Conservation (phyloP, 2,797 vertebrate genomes). For the Synaphobranchus kaupii region DNA sequence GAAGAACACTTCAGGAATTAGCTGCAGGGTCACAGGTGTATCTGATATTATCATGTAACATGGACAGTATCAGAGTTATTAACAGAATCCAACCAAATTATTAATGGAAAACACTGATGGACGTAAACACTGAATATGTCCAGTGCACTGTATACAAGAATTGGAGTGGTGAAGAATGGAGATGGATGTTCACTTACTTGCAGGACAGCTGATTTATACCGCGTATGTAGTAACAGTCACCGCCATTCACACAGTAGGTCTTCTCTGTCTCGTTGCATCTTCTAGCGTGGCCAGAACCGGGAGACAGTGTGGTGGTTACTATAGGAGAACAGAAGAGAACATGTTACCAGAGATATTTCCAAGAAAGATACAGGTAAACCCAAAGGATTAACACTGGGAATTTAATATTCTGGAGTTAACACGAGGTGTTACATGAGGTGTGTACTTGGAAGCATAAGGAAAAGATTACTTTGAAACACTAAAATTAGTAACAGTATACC, state of each 20-base stretch:
- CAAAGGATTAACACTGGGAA: not conserved
- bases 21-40: not conserved
- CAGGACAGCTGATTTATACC: constrained; percentile 96
- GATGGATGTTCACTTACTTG: constrained; percentile 83
- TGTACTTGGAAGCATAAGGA: not conserved
- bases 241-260: constrained; percentile 94
- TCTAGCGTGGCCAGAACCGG: constrained; percentile 91
- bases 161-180: not conserved
- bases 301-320: constrained; percentile 89
- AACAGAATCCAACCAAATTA: not conserved
- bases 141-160: not conserved
- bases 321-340: constrained; percentile 45
- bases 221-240: constrained; percentile 95
- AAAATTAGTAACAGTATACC: not conserved
- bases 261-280: constrained; percentile 96
- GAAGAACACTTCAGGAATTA: not conserved
- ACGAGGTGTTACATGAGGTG: not conserved
- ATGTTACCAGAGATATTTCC: constrained; percentile 14
- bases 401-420: not conserved
- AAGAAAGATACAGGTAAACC: not conserved
- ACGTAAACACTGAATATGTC: not conserved
- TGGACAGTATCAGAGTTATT: not conserved
- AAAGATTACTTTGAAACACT: not conserved
- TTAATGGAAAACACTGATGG: not conserved
- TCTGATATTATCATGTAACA: not conserved